These are phyloP conservation scores for Hemistola chrysoprasaria DNA, from an alignment of 2,888 invertebrate genomes.

Conservation along the genomic window DNA sequence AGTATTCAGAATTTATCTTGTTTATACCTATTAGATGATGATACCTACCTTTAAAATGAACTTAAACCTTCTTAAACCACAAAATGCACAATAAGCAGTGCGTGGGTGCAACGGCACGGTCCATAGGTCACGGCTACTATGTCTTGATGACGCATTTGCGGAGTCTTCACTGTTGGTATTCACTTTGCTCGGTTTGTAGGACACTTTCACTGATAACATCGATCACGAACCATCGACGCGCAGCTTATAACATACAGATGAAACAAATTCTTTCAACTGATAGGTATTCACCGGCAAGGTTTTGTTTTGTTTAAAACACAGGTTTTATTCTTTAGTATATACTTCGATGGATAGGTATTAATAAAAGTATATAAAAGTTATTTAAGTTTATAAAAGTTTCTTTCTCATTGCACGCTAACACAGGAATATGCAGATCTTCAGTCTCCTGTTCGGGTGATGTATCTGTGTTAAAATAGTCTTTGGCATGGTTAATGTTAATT, in stretches of 20 bases:
- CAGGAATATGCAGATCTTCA: slow-evolving; percentile 89
- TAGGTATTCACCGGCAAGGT: no score
- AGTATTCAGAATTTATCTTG: no score
- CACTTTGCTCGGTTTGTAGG: slow-evolving; percentile 22
- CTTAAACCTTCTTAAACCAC: no score
- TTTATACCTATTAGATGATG: no score
- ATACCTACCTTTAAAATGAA: no score
- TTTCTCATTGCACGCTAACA: slow-evolving; percentile 58
- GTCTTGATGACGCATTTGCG: slow-evolving; percentile 8
- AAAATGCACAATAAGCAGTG: background rate
- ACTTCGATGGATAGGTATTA: no score
- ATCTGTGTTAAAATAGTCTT: slow-evolving; percentile 21
- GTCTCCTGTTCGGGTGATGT: slow-evolving; percentile 88
- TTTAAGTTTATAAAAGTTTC: background rate
- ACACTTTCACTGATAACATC: slow-evolving; percentile 31
- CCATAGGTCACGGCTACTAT: background rate
- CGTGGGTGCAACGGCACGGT: slow-evolving; percentile 4
- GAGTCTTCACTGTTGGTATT: slow-evolving; percentile 9
- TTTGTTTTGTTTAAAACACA: no score
- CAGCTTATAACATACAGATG: slow-evolving; percentile 19
- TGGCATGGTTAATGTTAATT: no score
- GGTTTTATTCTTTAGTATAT: no score
- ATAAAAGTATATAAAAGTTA: background rate
- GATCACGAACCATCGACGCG: slow-evolving; percentile 17
- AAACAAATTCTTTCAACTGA: background rate